Conservation (phyloP, 2,888 invertebrate species). For the Allacma fusca region DNA sequence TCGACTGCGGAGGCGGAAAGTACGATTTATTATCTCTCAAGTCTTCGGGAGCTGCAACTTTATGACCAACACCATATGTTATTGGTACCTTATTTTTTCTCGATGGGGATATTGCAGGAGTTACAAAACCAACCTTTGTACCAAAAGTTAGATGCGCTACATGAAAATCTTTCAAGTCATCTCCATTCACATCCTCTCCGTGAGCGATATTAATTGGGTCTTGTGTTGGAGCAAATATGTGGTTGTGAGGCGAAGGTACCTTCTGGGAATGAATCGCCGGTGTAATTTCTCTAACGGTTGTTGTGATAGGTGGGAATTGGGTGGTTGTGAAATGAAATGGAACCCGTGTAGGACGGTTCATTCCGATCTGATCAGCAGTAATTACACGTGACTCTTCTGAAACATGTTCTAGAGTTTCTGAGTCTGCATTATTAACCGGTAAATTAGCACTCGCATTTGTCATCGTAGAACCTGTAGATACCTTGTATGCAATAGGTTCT, state of each 20-base stretch:
- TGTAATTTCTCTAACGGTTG: conserved; percentile 31
- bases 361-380: conserved; percentile 59
- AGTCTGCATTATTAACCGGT: too few species aligned
- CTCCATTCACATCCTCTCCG: conserved; percentile 54
- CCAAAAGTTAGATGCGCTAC: conserved; percentile 52
- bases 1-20: conserved; percentile 9
- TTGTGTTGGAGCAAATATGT: conserved; percentile 59
- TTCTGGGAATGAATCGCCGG: conserved; percentile 5
- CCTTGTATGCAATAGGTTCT: too few species aligned
- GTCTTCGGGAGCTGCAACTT: conserved; percentile 27
- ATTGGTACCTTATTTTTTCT: not conserved
- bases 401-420: not conserved
- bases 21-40: conserved; percentile 26
- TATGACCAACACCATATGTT: not conserved
- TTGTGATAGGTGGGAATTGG: conserved; percentile 48
- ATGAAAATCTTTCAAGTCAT: conserved; percentile 58
- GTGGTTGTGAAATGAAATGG: conserved; percentile 59
- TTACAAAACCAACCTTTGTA: conserved; percentile 46
- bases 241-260: conserved; percentile 56
- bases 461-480: too few species aligned
- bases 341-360: conserved; percentile 55
- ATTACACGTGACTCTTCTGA: conserved; percentile 48
- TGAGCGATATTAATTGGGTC: conserved; percentile 52
- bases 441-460: too few species aligned
- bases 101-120: not conserved